Conservation (phyloP, 2,888 invertebrate species). For the Catocala fraxini region DNA sequence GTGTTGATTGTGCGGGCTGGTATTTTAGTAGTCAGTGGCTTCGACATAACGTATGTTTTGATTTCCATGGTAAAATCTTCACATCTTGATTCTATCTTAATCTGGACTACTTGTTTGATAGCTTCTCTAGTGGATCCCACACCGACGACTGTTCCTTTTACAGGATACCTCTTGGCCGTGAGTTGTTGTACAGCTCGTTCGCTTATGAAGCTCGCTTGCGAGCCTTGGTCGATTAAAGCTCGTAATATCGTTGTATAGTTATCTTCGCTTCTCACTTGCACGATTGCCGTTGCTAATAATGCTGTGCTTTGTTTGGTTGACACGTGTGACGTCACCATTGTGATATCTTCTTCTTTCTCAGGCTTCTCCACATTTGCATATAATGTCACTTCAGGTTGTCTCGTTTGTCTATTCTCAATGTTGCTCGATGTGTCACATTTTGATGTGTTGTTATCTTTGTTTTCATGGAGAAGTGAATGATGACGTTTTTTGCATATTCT, state of each 20-base stretch:
- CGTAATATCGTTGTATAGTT: no score
- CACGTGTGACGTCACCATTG: background rate
- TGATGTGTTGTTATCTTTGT: background rate
- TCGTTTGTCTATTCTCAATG: background rate
- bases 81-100: conserved; percentile 22
- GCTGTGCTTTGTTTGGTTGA: conserved; percentile 10
- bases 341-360: background rate
- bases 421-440: background rate
- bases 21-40: conserved; percentile 30
- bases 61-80: conserved; percentile 15
- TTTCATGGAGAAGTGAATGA: conserved; percentile 9
- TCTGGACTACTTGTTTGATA: conserved; percentile 21
- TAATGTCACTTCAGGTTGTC: background rate
- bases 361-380: background rate
- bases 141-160: conserved; percentile 20
- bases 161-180: conserved; percentile 15
- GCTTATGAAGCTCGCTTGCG: conserved; percentile 1
- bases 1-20: conserved; percentile 21
- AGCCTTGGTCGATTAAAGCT: no score
- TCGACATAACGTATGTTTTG: conserved; percentile 27
- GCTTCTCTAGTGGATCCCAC: conserved; percentile 16
- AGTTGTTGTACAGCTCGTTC: conserved; percentile 30
- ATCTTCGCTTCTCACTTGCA: conserved; percentile 3
- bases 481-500: conserved; percentile 5
- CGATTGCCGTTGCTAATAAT: conserved; percentile 23